Evolutionary conservation across 2,888 invertebrate species (phyloP).

Genomic region (Cecidostiba fungosa): DNA sequence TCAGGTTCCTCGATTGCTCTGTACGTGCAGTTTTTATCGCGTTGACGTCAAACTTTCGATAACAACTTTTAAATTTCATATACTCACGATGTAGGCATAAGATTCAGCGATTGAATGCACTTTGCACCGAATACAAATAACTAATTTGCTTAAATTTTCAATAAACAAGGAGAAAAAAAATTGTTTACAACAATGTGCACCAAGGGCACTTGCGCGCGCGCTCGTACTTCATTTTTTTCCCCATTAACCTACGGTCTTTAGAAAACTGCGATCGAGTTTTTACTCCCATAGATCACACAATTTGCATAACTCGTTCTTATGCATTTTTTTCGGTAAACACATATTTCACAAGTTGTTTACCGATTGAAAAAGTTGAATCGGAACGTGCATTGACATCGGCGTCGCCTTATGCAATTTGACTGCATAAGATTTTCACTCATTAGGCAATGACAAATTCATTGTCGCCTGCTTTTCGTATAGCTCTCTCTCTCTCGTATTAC

Average conservation of each 20-base stretch:
- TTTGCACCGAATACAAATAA: no score
- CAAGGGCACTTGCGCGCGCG: not conserved
- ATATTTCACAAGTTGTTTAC: conserved; percentile 62
- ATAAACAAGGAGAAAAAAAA: not conserved
- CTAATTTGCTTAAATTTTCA: no score
- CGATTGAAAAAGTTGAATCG: conserved; percentile 4
- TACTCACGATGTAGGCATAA: not conserved
- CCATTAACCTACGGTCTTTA: not conserved
- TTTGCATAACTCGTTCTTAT: conserved; percentile 51
- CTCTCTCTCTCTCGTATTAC: no score
- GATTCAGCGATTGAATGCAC: not conserved
- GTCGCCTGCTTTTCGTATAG: not conserved
- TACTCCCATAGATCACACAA: not conserved
- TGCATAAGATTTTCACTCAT: conserved; percentile 44
- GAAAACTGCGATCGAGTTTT: conserved; percentile 15
- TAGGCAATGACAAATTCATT: conserved; percentile 40
- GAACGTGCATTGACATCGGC: conserved; percentile 46
- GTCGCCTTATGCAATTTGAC: conserved; percentile 40
- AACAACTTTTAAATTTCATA: not conserved
- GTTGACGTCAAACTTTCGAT: not conserved
- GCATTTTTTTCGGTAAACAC: conserved; percentile 1
- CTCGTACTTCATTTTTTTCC: not conserved
- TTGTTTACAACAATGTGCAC: not conserved
- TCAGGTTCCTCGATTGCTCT: not conserved
- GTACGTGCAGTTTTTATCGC: conserved; percentile 2